Evolutionary conservation across 2,797 vertebrate species (phyloP).

Genomic region (Chrysocyon brachyurus): DNA sequence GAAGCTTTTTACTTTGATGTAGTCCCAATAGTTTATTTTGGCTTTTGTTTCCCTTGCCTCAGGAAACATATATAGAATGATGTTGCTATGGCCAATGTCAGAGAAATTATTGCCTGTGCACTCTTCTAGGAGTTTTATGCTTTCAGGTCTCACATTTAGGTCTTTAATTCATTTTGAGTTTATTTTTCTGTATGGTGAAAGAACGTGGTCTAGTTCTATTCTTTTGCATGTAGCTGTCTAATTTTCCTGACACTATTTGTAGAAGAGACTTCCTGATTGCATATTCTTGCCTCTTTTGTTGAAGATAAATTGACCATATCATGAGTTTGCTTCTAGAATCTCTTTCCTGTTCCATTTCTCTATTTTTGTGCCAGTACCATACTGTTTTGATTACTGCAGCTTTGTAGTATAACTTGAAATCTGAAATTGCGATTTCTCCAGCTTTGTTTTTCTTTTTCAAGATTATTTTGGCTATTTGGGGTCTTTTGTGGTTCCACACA

Average conservation of each 20-base stretch:
- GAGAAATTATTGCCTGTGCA: background rate
- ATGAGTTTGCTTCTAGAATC: background rate
- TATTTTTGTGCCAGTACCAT: background rate
- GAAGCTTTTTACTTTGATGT: background rate
- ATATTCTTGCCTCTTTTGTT: background rate
- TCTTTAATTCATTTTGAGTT: background rate
- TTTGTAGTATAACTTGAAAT: background rate
- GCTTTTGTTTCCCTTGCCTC: background rate
- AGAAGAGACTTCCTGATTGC: background rate
- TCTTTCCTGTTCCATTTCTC: background rate
- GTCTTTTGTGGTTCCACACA: background rate
- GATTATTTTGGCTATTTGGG: background rate
- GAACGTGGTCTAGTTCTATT: background rate
- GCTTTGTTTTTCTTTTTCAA: background rate
- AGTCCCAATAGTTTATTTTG: background rate
- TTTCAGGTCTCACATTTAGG: background rate
- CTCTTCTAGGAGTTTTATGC: background rate
- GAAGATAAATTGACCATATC: background rate
- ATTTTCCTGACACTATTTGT: background rate
- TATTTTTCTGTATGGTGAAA: background rate
- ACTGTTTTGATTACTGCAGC: background rate
- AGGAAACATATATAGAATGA: background rate
- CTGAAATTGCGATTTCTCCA: background rate
- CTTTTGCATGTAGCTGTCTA: background rate
- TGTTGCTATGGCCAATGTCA: background rate